A percentile compares a stretch with the other conserved stretches of the same genome.
These are phyloP conservation scores for Callaeas wilsoni DNA, from an alignment of 2,113 vertebrate species.

Conservation along the genomic window DNA sequence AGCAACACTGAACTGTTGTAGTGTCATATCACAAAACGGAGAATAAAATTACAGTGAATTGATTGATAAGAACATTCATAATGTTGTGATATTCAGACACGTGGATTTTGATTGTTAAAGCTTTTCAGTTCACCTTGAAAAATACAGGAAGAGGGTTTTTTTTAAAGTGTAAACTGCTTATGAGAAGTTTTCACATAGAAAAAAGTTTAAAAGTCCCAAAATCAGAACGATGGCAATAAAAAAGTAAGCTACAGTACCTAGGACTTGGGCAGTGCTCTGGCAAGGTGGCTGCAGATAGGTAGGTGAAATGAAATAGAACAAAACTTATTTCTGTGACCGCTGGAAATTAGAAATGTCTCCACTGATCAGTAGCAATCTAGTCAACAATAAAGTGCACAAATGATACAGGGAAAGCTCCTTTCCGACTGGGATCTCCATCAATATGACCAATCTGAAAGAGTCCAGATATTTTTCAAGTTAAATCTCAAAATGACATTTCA, in stretches of 20 bases:
- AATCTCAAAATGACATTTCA: not conserved
- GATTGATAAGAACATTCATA: not conserved
- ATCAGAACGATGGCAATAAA: not conserved
- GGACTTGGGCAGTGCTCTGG: constrained; percentile 32
- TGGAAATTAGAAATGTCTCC: constrained; percentile 47
- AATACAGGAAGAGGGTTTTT: constrained; percentile 4
- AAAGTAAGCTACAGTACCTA: constrained; percentile 24
- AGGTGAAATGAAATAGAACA: constrained; percentile 30
- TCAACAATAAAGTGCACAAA: constrained; percentile 96
- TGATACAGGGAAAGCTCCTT: constrained; percentile 89
- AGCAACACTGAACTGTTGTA: not conserved
- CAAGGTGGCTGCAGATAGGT: not conserved
- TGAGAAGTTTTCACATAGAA: constrained; percentile 59
- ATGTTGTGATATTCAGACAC: not conserved
- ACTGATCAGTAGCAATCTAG: constrained; percentile 70
- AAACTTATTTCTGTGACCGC: not conserved
- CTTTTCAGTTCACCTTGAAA: constrained; percentile 63
- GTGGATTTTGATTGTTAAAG: not conserved
- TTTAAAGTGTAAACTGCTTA: constrained; percentile 43
- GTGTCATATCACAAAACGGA: not conserved
- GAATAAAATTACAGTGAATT: not conserved
- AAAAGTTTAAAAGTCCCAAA: constrained; percentile 34
- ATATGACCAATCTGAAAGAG: constrained; percentile 87
- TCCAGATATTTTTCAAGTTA: not conserved
- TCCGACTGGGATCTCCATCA: constrained; percentile 85